Evolutionary conservation across 2,888 invertebrate genomes (phyloP), one percentile per base, ranked within the genome.

Genomic region (Dryocosmus kuriphilus): DNA sequence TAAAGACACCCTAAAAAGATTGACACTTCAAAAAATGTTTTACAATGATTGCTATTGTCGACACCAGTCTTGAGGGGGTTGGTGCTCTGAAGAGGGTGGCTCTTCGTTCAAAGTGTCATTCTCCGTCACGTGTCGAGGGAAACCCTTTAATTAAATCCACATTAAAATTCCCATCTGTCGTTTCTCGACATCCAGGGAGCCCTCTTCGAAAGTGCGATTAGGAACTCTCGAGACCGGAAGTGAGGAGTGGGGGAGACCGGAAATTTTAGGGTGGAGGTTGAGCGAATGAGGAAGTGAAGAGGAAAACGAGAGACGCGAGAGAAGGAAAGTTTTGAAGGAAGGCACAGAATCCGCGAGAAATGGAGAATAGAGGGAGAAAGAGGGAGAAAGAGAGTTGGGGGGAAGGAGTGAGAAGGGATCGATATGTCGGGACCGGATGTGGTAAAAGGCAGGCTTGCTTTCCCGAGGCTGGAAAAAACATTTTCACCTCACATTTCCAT

Each of bases 351-450:
- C 41, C 16, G 16, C 4, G 14, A 41, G 4, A 16, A 41, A 41
- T 22, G 57, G 8, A 14, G 35, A 32, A 30, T 0, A 22, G 6
- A 51, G 9, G 24, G 38, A 55, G 57, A 19, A 9, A 32, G 24
- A 35, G 55, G 27, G 22, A 32, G 22, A 41, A 16, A 38, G 27
- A 24, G 55, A 14, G 22, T 19, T 14, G 19, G 73, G 5, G 11
- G 24, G n/a, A 60, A 60, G 32, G 35, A 60, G 35, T 6, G 35
- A 60, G 16, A 38, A 35, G 60, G 74, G 74, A 74, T 74, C 74
- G 74, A 74, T 60, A 74, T 57, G 60, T 74, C 74, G 74, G 19
- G 71, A 71, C 46, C 74, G 74, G 74, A 74, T 57, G 60, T 61
- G 41, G 35, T 14, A 74, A 60, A 74, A 7, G 74, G 35, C 35